A percentile compares a stretch with the other conserved stretches of the same genome.
Conservation (phyloP, 2,888 invertebrate genomes). For the Cetonia aurata region DNA sequence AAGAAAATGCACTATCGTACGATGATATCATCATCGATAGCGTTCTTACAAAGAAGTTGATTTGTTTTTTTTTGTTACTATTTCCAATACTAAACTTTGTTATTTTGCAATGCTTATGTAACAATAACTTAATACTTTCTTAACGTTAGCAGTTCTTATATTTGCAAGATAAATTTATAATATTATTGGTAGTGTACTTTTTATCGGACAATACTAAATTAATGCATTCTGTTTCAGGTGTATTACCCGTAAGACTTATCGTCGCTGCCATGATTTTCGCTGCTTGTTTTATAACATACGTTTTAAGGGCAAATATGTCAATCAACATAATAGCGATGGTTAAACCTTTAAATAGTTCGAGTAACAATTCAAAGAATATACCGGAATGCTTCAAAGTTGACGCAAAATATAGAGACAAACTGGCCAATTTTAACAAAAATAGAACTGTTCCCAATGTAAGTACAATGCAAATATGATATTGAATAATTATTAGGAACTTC, state of each 20-base stretch:
- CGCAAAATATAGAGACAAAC: conserved; percentile 39
- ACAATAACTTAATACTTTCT: too few relatives aligned
- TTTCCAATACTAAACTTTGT: too few relatives aligned
- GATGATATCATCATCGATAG: too few relatives aligned
- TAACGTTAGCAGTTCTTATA: too few relatives aligned
- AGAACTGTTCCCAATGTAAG: conserved; percentile 52
- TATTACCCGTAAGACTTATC: conserved; percentile 68
- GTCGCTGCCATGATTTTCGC: conserved; percentile 80
- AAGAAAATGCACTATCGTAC: too few relatives aligned
- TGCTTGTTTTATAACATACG: conserved; percentile 79
- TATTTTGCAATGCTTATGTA: too few relatives aligned
- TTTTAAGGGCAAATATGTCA: conserved; percentile 82
- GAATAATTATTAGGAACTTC: too few relatives aligned
- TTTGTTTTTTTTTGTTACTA: too few relatives aligned
- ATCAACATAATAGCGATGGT: conserved; percentile 82
- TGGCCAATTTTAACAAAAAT: conserved; percentile 48
- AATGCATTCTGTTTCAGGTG: conserved; percentile 6
- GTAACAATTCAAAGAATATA: conserved; percentile 35
- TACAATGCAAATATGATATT: neutral
- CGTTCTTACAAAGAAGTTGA: too few relatives aligned
- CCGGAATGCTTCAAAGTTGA: conserved; percentile 48
- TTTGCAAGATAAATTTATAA: too few relatives aligned
- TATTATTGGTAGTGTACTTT: too few relatives aligned
- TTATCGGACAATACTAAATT: too few relatives aligned
- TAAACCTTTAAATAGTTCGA: conserved; percentile 63